Conservation (phyloP, 35 echinoderm and acorn worm species). For the Stichopus chloronotus region DNA sequence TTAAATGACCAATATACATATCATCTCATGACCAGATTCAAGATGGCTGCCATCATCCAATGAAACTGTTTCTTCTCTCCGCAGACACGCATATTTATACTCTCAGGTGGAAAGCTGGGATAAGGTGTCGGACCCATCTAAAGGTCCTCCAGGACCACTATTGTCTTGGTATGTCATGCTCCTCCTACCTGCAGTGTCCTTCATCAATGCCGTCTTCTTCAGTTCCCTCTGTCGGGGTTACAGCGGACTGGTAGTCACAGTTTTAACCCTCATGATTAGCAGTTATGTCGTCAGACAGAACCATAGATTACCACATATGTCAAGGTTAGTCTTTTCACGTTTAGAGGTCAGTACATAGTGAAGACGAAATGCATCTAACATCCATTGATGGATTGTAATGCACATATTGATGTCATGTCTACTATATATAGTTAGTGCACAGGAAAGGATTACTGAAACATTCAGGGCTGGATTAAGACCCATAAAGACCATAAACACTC, state of each 20-base stretch:
- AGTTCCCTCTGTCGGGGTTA: conserved; percentile 15
- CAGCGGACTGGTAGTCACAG: conserved; percentile 51
- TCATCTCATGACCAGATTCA: not conserved
- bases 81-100: conserved; percentile 72
- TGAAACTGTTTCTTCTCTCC: conserved; percentile 18
- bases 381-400: no score
- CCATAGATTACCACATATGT: conserved; percentile 80
- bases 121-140: conserved; percentile 24
- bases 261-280: conserved; percentile 34
- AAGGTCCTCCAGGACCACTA: conserved; percentile 77
- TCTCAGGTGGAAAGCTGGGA: conserved; percentile 74
- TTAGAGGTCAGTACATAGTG: not conserved
- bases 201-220: conserved; percentile 49
- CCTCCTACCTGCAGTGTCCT: conserved; percentile 59
- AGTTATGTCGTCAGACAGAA: conserved; percentile 57
- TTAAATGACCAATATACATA: no score
- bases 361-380: no score
- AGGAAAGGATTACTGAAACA: no score
- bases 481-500: no score
- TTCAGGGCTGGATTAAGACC: no score
- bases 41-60: not conserved
- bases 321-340: conserved; percentile 59
- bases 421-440: no score
- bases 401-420: no score
- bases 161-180: conserved; percentile 87